phyloP scores from a whole-genome alignment of 2,113 vertebrate species.

The Cynoglossus semilaevis region DNA sequence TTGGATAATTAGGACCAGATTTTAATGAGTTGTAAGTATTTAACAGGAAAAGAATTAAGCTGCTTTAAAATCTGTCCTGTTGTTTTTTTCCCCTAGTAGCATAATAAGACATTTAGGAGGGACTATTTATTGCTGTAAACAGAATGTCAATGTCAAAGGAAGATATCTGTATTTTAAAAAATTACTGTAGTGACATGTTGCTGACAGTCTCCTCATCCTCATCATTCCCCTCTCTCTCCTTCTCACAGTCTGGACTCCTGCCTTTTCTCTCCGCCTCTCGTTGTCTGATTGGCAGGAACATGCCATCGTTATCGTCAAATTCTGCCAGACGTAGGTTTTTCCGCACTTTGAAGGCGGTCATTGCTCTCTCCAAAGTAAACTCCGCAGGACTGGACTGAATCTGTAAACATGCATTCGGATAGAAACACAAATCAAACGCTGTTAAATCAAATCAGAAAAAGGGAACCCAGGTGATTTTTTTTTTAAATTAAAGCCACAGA shows the following conservation, averaged over 20 bases:
- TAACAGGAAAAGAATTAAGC: too few species aligned
- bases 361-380: conserved; percentile 79
- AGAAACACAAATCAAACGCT: background rate
- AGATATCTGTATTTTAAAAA: background rate
- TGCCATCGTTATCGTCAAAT: conserved; percentile 85
- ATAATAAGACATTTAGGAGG: too few species aligned
- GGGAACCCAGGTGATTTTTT: background rate
- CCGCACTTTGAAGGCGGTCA: conserved; percentile 82
- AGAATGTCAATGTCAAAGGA: too few species aligned
- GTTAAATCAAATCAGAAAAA: background rate
- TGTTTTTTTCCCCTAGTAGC: too few species aligned
- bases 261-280: conserved; percentile 66
- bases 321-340: conserved; percentile 80
- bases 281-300: conserved; percentile 76
- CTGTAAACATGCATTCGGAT: conserved; percentile 61
- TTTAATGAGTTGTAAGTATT: background rate
- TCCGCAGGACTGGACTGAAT: conserved; percentile 75
- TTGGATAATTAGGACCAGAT: background rate
- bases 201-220: conserved; percentile 11
- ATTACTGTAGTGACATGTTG: conserved; percentile 41
- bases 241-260: conserved; percentile 43
- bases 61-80: too few species aligned
- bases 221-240: conserved; percentile 43
- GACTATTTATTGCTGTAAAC: too few species aligned
- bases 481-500: too few species aligned